phyloP scores from a whole-genome alignment of 1,140 invertebrate species.

The Cotesia vestalis region DNA sequence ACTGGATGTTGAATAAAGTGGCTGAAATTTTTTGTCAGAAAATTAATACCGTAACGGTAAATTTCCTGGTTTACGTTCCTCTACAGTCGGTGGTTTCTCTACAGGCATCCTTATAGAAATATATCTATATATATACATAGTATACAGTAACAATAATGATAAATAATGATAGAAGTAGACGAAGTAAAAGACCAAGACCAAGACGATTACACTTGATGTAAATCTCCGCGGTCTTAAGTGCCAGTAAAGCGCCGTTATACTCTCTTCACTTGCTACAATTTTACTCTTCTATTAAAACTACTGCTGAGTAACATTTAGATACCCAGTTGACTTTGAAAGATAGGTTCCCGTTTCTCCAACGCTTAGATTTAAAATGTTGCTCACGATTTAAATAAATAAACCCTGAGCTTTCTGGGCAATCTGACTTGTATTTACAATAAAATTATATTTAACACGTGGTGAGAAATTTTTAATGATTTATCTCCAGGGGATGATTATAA shows the following conservation, averaged over 20 bases:
- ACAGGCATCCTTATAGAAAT: no score
- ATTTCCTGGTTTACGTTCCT: neutral
- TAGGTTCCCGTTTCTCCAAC: slow-evolving; percentile 11
- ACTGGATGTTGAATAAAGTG: neutral
- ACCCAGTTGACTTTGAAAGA: no score
- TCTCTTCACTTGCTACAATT: slow-evolving; percentile 12
- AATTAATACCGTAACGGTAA: slow-evolving; percentile 26
- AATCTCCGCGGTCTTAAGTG: neutral
- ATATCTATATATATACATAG: neutral
- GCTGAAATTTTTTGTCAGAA: neutral
- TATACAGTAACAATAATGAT: neutral
- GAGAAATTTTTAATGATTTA: no score
- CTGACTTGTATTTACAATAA: neutral
- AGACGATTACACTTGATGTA: neutral
- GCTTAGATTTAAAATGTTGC: neutral
- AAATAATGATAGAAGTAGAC: slow-evolving; percentile 19
- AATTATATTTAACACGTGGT: no score
- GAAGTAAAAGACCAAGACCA: no score
- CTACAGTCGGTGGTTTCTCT: no score
- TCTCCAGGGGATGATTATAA: no score
- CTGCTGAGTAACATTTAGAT: no score
- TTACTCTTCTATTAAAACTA: slow-evolving; percentile 1
- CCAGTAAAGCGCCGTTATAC: slow-evolving; percentile 1
- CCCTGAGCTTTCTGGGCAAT: neutral
- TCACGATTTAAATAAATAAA: slow-evolving; percentile 6